Evolutionary conservation across 2,113 vertebrate genomes (phyloP), one percentile per base, ranked within the genome.

Genomic region (Tetraodon nigroviridis): DNA sequence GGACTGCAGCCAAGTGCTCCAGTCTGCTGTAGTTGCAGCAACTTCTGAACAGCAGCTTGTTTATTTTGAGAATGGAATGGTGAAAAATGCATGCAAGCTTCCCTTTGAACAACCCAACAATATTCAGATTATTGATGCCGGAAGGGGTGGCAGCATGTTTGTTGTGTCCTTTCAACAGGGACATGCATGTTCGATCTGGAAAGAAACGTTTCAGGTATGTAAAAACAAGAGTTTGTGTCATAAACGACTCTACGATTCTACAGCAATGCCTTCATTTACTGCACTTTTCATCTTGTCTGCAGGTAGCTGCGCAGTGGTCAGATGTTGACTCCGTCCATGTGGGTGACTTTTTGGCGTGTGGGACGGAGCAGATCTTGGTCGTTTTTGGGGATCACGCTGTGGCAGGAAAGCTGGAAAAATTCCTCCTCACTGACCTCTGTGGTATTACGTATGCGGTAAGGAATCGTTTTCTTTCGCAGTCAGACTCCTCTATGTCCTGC

Each of bases 331-430:
- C 88, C 14, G 57, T 93, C 27, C 85, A 93, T 18, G 84, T 95
- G 56, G 94, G 95, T 72, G 96, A 99, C 71, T 98, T 96, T 66
- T 29, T 92, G 76, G 87, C 92, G 69, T 88, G 59, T 83, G 97
- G 97, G 74, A 91, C 84, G 19, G 94, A 97, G 41, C 97, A 99
- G 85, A 81, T 96, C 41, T 75, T 99, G 22, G 48, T 97, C 22
- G 27, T 95, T 82, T 93, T 92, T 78, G 76, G 89, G 48, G 85
- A 91, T 54, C 63, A 70, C 2, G 45, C 41, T n/a, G 76, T 55
- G 44, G 54, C 62, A 52, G 77, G 81, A 51, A 69, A 84, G 0
- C 48, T 90, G 60, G 82, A 81, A 58, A 70, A 72, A 20, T 98
- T 97, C 82, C 79, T 84, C 75, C 76, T 98, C 79, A 97, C 93